Conservation (phyloP, 1,140 invertebrate genomes). For the Bombus cullumanus region DNA sequence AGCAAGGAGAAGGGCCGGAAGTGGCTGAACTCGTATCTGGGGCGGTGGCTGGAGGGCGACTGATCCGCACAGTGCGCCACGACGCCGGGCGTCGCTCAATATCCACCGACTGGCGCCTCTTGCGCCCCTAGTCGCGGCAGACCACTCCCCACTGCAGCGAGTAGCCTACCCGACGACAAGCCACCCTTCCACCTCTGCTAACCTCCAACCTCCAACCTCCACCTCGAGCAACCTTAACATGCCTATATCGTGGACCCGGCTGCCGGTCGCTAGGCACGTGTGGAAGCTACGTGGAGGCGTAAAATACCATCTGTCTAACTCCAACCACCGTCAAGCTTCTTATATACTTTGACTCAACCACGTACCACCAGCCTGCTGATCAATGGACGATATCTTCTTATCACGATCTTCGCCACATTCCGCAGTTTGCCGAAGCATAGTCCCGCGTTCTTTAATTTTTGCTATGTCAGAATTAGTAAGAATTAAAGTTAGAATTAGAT, state of each 20-base stretch:
- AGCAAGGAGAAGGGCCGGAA: slow-evolving; percentile 57
- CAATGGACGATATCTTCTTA: slow-evolving; percentile 10
- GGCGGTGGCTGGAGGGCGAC: slow-evolving; percentile 81
- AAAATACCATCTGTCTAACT: slow-evolving; percentile 61
- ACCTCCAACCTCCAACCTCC: slow-evolving; percentile 55
- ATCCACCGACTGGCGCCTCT: slow-evolving; percentile 72
- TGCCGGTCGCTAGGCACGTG: slow-evolving; percentile 63
- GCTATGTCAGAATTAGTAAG: neutral
- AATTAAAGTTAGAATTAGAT: neutral
- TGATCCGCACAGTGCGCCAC: slow-evolving; percentile 78
- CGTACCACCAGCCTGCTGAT: slow-evolving; percentile 4
- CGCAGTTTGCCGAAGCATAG: neutral
- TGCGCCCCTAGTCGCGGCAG: slow-evolving; percentile 57
- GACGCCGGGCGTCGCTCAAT: slow-evolving; percentile 81
- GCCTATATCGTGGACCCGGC: slow-evolving; percentile 42
- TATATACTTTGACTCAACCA: neutral
- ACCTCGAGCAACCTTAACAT: slow-evolving; percentile 33
- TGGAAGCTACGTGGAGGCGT: slow-evolving; percentile 48
- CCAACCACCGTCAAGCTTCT: slow-evolving; percentile 1
- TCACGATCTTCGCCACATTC: neutral
- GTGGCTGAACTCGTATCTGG: slow-evolving; percentile 71
- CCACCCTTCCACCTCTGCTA: slow-evolving; percentile 57
- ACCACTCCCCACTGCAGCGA: slow-evolving; percentile 55
- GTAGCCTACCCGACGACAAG: slow-evolving; percentile 56
- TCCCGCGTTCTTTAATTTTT: neutral